Evolutionary conservation across 92 coral and sea anemone genomes (phyloP).

Genomic region (Galaxea fascicularis): DNA sequence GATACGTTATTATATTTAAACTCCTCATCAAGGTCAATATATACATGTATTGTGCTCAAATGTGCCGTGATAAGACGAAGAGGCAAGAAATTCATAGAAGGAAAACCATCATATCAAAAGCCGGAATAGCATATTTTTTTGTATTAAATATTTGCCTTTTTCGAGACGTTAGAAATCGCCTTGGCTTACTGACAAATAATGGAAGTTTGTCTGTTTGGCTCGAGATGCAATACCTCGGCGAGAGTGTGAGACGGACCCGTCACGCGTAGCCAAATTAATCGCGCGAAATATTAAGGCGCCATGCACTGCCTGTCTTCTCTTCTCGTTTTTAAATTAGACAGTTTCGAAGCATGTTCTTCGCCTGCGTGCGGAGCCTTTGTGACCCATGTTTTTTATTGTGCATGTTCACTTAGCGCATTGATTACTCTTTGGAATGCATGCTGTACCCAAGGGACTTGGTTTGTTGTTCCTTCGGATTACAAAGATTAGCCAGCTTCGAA

Average conservation of each 20-base stretch:
- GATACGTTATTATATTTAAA: slow-evolving; percentile 1
- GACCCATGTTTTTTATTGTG: neutral
- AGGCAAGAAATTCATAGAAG: neutral
- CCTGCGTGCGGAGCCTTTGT: neutral
- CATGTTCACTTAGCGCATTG: neutral
- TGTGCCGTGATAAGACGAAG: neutral
- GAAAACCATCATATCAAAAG: neutral
- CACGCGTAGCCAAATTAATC: neutral
- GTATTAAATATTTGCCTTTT: too few relatives aligned
- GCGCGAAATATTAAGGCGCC: neutral
- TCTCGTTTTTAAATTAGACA: neutral
- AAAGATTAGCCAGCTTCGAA: neutral
- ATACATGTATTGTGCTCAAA: neutral
- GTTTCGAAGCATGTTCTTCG: neutral
- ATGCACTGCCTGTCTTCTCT: neutral
- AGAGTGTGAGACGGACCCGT: neutral
- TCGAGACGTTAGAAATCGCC: too few relatives aligned
- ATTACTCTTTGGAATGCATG: slow-evolving; percentile 4
- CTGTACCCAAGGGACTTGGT: slow-evolving; percentile 35
- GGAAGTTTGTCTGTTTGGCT: too few relatives aligned
- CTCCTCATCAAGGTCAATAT: slow-evolving; percentile 14
- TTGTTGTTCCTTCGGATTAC: slow-evolving; percentile 24
- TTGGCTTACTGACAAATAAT: neutral
- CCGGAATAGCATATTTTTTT: too few relatives aligned
- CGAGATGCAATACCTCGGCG: too few relatives aligned